These are phyloP conservation scores for Lissocephala sabroskyi DNA, from an alignment of 2,888 invertebrate species.

Conservation along the genomic window DNA sequence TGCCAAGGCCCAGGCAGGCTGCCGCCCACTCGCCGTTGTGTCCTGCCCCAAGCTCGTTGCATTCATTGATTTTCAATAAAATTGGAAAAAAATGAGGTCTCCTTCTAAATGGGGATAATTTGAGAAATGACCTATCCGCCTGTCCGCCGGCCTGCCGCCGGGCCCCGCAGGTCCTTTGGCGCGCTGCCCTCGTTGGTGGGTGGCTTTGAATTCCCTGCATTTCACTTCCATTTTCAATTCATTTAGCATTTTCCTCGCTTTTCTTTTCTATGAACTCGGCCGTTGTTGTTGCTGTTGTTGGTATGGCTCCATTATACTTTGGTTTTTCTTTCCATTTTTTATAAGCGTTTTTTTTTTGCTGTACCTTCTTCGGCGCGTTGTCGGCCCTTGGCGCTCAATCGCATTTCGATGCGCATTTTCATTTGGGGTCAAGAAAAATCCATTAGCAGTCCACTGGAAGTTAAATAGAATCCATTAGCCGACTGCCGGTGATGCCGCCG, in stretches of 20 bases:
- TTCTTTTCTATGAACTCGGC: constrained; percentile 19
- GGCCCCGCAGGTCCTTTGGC: no score
- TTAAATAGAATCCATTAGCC: constrained; percentile 72
- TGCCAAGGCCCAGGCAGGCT: no score
- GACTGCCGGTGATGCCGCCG: constrained; percentile 23
- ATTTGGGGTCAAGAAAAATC: constrained; percentile 72
- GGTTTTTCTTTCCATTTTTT: constrained; percentile 42
- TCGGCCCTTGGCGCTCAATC: no score
- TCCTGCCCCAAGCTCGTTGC: no score
- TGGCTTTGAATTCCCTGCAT: constrained; percentile 22
- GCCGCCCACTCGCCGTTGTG: no score
- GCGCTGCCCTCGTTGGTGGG: no score
- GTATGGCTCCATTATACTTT: constrained; percentile 44
- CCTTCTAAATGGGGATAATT: no score
- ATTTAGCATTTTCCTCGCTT: constrained; percentile 17
- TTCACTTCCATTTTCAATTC: constrained; percentile 33
- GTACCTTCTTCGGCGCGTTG: no score
- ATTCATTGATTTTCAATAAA: no score
- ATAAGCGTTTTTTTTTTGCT: constrained; percentile 38
- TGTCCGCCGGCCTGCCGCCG: no score
- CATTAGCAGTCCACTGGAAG: constrained; percentile 71
- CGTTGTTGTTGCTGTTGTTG: constrained; percentile 8
- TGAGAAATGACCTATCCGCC: no score
- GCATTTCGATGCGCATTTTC: constrained; percentile 65
- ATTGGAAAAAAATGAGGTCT: no score